Percentiles rank a stretch among this genome's conserved stretches.
phyloP scores from a whole-genome alignment of 35 echinoderm and acorn worm species.

The Chiridota heheva region DNA sequence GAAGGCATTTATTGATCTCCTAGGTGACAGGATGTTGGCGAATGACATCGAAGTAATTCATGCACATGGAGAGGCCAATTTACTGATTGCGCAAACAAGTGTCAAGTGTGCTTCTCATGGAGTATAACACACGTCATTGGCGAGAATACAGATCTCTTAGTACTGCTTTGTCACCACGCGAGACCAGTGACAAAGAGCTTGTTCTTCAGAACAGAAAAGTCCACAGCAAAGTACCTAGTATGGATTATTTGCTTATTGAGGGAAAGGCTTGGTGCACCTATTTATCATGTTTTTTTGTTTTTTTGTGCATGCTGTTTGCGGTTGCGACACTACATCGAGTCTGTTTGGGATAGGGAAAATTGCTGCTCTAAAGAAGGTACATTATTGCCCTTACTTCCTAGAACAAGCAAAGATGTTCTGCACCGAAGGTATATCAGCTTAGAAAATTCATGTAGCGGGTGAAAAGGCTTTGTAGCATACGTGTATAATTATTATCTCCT shows the following conservation, averaged over 20 bases:
- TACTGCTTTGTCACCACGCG: neutral
- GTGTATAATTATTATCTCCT: no score
- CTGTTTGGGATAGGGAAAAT: no score
- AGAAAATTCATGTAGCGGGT: neutral
- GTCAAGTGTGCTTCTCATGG: neutral
- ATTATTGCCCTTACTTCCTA: no score
- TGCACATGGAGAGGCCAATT: neutral
- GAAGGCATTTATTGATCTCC: neutral
- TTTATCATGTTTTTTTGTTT: no score
- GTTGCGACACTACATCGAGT: no score
- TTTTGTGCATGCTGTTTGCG: no score
- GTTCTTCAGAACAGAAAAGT: neutral
- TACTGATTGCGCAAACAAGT: neutral
- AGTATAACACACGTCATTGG: neutral
- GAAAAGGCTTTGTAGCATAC: no score
- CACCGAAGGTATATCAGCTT: no score
- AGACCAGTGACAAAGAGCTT: neutral
- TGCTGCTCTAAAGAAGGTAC: no score
- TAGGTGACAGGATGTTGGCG: neutral
- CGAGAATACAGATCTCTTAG: neutral
- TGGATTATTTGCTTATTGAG: neutral
- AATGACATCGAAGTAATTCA: neutral
- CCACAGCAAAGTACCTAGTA: neutral
- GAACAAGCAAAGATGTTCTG: no score
- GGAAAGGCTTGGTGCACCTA: no score